Evolutionary conservation across 2,888 invertebrate genomes (phyloP).

Genomic region (Drepanosiphum platanoidis): DNA sequence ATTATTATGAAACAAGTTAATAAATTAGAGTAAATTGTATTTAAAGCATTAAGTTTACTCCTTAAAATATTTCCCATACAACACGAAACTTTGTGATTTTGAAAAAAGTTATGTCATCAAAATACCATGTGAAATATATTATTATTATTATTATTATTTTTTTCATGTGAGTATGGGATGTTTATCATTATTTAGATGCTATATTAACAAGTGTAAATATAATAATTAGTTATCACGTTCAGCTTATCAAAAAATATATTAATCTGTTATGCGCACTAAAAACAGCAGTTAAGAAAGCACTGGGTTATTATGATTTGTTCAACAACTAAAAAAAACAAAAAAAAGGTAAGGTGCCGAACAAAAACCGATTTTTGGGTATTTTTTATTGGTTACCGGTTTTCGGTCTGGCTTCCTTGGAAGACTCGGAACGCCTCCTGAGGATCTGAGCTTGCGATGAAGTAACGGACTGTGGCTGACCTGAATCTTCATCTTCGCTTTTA

Average conservation of each 20-base stretch:
- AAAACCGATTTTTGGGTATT: slow-evolving; percentile 60
- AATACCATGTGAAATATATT: slow-evolving; percentile 44
- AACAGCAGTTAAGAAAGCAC: slow-evolving; percentile 59
- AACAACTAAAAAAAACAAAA: slow-evolving; percentile 56
- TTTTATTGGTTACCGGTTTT: slow-evolving; percentile 66
- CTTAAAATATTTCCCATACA: slow-evolving; percentile 1
- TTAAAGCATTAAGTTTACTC: background rate
- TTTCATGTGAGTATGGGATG: slow-evolving; percentile 3
- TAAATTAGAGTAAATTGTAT: slow-evolving; percentile 8
- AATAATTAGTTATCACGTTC: slow-evolving; percentile 55
- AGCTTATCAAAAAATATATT: slow-evolving; percentile 60
- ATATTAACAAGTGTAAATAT: slow-evolving; percentile 56
- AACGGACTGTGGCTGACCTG: slow-evolving; percentile 23
- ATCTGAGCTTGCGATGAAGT: slow-evolving; percentile 58
- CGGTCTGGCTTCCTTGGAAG: slow-evolving; percentile 70
- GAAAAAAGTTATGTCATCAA: slow-evolving; percentile 18
- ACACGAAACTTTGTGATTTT: slow-evolving; percentile 4
- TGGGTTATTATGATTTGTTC: slow-evolving; percentile 58
- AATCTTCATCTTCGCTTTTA: slow-evolving; percentile 65
- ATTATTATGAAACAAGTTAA: slow-evolving; percentile 8
- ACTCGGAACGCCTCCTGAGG: slow-evolving; percentile 74
- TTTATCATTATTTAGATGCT: slow-evolving; percentile 31
- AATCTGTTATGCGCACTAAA: slow-evolving; percentile 57
- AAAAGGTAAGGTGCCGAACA: slow-evolving; percentile 42
- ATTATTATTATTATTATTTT: too few species aligned